Conservation (phyloP, 2,113 vertebrate genomes). For the Podarcis muralis region DNA sequence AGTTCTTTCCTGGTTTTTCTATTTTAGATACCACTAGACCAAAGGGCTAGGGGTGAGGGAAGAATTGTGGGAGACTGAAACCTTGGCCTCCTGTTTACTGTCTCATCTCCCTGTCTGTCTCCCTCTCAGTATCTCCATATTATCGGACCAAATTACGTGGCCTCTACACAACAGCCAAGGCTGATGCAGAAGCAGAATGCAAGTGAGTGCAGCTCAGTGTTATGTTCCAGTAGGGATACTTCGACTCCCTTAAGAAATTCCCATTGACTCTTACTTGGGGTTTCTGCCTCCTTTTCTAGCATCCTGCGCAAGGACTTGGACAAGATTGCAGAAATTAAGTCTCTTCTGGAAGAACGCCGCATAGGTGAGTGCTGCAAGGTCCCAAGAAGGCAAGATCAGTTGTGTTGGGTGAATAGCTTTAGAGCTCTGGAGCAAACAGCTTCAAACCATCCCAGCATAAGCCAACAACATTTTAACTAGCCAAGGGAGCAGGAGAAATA, state of each 20-base stretch:
- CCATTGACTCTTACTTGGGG: not conserved
- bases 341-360: conserved; percentile 87
- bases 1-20: not conserved
- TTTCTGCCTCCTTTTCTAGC: conserved; percentile 59
- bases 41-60: not conserved
- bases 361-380: conserved; percentile 79
- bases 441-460: not conserved
- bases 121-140: conserved; percentile 86
- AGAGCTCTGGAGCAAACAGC: not conserved
- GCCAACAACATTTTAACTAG: not conserved
- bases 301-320: conserved; percentile 89
- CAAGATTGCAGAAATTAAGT: conserved; percentile 93
- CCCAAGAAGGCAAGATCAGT: not conserved
- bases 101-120: not conserved
- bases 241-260: not conserved
- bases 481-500: not conserved
- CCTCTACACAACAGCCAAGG: conserved; percentile 91
- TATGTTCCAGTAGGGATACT: not conserved
- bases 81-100: not conserved
- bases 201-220: conserved; percentile 72
- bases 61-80: not conserved
- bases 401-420: not conserved
- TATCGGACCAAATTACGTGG: conserved; percentile 91
- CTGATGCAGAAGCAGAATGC: conserved; percentile 91
- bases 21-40: not conserved